Evolutionary conservation across 2,888 invertebrate genomes (phyloP).

Genomic region (Phymatocera aterrima): DNA sequence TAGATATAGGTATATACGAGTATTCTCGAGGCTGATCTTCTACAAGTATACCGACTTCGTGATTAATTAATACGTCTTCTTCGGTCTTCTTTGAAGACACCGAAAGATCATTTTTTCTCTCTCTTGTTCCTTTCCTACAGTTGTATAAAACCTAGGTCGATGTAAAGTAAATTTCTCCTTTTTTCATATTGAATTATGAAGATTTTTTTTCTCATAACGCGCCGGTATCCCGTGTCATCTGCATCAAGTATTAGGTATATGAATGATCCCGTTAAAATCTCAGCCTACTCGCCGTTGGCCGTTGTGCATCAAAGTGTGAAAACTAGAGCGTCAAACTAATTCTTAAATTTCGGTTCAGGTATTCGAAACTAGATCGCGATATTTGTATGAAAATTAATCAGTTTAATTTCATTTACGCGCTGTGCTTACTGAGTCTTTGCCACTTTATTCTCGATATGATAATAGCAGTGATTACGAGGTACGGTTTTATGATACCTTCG

Average conservation of each 20-base stretch:
- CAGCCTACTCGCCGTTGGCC: background rate
- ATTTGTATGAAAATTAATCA: background rate
- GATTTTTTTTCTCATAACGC: background rate
- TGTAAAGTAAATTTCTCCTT: too few species aligned
- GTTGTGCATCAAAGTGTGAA: background rate
- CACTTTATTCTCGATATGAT: background rate
- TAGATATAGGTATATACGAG: too few species aligned
- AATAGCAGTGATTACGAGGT: background rate
- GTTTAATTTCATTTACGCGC: background rate
- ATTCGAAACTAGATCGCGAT: background rate
- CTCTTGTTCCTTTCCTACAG: background rate
- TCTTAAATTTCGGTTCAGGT: too few species aligned
- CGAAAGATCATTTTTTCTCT: background rate
- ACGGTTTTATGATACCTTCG: conserved; percentile 5
- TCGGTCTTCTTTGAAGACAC: background rate
- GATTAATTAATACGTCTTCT: background rate
- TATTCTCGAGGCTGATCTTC: too few species aligned
- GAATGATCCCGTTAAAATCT: background rate
- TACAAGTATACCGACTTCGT: background rate
- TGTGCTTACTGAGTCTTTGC: too few species aligned
- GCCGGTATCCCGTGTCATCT: background rate
- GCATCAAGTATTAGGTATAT: background rate
- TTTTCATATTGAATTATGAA: background rate
- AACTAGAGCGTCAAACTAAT: background rate
- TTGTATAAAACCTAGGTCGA: background rate